Evolutionary conservation across 2,113 vertebrate genomes (phyloP), one percentile per base, ranked within the genome.

Genomic region (Acanthisitta chloris): DNA sequence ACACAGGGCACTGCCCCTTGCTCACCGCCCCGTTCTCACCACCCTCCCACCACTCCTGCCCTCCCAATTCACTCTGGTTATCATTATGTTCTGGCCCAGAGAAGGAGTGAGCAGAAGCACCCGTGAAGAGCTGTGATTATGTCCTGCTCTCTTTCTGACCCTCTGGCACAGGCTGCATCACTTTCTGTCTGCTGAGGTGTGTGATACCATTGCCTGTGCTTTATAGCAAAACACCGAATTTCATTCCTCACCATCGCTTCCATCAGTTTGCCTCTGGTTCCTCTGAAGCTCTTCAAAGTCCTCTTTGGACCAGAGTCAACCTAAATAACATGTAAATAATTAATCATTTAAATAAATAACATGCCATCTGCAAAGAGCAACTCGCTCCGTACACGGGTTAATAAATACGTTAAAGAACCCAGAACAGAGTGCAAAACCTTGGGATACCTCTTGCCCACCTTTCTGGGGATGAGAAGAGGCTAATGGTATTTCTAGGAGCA

Each of bases 281-380:
- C 66, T 65, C 73, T 65, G 34, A 85, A 92, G 77, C 67, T 90
- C 81, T 86, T 91, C 66, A 69, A 86, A 90, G 88, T 29, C 71
- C 65, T 92, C 87, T 70, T 92, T 94, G 95, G 95, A 90, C 71
- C 12, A 5, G 59, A 86, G 72, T 88, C 96, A 95, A 95, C 85
- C 85, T 88, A 95, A 94, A 96, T 94, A 96, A 58, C 46, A 43
- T 9, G 95, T 96, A 86, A 97, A 97, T 97, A 88, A 95, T 96
- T 95, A 95, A 97, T 94, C 94, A 64, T 97, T 97, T 96, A 84
- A 97, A 96, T 94, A 97, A 95, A 97, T 94, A 96, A 66, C 64
- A 21, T 80, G 58, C 51, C 31, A 45, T 92, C 92, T 77, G 76
- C 92, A 97, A 97, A 94, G 69, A 96, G 62, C 46, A 0, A 79